Evolutionary conservation across 2,888 invertebrate species (phyloP).

Genomic region (Drosophila lacicola): DNA sequence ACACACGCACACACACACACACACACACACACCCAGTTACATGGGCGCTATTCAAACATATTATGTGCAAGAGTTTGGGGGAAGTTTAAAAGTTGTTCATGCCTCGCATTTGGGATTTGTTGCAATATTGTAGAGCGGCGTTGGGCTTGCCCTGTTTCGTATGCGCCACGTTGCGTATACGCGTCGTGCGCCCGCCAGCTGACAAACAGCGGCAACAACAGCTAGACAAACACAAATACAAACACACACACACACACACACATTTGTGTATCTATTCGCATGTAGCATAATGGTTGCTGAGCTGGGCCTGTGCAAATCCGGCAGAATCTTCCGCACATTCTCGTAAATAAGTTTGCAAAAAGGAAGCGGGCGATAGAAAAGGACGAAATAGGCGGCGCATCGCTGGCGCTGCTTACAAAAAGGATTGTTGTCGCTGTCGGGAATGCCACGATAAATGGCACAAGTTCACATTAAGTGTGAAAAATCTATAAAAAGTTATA

Average conservation of each 20-base stretch:
- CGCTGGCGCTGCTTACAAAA: constrained; percentile 54
- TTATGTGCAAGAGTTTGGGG: constrained; percentile 37
- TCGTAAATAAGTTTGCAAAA: constrained; percentile 70
- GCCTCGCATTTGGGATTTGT: constrained; percentile 76
- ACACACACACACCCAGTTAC: constrained; percentile 10
- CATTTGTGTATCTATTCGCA: constrained; percentile 31
- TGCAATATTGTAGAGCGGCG: constrained; percentile 61
- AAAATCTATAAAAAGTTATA: constrained; percentile 81
- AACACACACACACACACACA: constrained; percentile 3
- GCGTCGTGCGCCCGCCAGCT: constrained; percentile 38
- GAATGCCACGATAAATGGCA: constrained; percentile 68
- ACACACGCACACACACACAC: constrained; percentile 20
- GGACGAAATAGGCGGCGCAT: constrained; percentile 47
- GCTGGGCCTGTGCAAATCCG: constrained; percentile 58
- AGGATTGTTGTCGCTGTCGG: constrained; percentile 69
- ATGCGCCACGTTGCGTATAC: constrained; percentile 72
- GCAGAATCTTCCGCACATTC: constrained; percentile 65
- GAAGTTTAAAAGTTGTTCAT: constrained; percentile 76
- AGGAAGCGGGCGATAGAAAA: constrained; percentile 38
- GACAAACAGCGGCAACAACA: constrained; percentile 44
- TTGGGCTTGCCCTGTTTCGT: constrained; percentile 54
- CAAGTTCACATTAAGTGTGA: constrained; percentile 77
- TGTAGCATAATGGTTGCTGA: constrained; percentile 43
- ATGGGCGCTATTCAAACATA: constrained; percentile 30
- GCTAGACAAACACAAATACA: constrained; percentile 13